phyloP scores from a whole-genome alignment of 2,113 vertebrate genomes.

The Calypte anna region DNA sequence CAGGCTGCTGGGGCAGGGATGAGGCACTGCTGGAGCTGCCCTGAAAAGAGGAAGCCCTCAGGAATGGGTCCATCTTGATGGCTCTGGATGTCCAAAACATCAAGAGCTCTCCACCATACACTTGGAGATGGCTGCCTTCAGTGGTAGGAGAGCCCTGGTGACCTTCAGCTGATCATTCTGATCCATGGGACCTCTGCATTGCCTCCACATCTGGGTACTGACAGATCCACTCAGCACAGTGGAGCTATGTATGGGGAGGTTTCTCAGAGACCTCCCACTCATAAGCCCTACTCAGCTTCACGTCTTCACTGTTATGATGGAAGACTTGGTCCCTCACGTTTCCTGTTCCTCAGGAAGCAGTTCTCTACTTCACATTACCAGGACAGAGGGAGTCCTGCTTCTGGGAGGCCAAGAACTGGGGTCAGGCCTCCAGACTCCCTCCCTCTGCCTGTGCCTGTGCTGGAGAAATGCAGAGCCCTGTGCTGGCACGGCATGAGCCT shows the following conservation, averaged over 20 bases:
- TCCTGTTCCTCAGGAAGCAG: background rate
- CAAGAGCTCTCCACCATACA: background rate
- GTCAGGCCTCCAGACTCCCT: background rate
- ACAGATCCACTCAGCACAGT: accelerated
- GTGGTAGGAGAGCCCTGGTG: background rate
- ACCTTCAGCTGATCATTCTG: background rate
- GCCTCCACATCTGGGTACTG: background rate
- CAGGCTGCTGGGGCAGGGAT: background rate
- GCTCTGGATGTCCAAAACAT: background rate
- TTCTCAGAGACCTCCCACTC: background rate
- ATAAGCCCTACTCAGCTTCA: background rate
- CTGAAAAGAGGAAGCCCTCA: background rate
- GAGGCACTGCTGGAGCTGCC: background rate
- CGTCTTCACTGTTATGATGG: accelerated
- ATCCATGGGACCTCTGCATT: background rate
- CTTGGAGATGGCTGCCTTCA: background rate
- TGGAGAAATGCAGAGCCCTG: background rate
- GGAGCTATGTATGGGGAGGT: background rate
- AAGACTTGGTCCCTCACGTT: background rate
- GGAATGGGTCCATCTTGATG: background rate
- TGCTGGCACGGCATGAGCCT: background rate
- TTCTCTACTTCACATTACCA: background rate
- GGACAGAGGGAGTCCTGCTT: background rate
- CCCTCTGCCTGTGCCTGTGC: background rate
- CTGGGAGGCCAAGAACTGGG: background rate